phyloP scores from a whole-genome alignment of 2,797 vertebrate genomes.

The Petrocephalus sullivani region DNA sequence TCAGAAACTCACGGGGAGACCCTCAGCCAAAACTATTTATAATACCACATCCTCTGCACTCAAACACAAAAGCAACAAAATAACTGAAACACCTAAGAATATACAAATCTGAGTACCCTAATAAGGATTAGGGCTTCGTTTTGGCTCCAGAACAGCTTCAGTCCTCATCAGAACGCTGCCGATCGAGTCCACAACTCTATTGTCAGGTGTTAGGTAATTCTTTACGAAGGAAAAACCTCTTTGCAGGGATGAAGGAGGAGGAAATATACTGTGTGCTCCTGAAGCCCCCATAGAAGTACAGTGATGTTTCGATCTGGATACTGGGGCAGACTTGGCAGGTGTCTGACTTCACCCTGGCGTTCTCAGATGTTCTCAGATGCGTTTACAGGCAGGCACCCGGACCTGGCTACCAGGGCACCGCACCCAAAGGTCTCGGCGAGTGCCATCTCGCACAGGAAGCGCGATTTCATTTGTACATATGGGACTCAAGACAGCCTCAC shows the following conservation, averaged over 20 bases:
- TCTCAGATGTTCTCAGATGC: neutral
- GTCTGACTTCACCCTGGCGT: neutral
- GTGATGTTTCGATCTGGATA: neutral
- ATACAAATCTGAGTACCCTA: neutral
- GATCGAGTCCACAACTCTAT: neutral
- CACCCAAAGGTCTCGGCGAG: neutral
- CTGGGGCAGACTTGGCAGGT: neutral
- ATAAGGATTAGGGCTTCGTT: neutral
- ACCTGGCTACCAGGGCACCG: neutral
- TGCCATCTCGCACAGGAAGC: neutral
- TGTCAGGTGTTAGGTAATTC: neutral
- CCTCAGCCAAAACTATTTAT: neutral
- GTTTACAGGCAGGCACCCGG: neutral
- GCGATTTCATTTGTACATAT: neutral
- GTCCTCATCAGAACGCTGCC: neutral
- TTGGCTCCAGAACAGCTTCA: neutral
- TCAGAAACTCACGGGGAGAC: neutral
- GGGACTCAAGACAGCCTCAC: neutral
- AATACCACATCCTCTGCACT: neutral
- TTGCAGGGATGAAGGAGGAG: neutral
- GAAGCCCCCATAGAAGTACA: neutral
- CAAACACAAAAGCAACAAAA: neutral
- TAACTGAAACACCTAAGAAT: neutral
- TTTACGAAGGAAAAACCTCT: neutral
- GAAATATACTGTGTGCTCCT: neutral